Base-by-base conservation (phyloP, 2,888 invertebrate species). In the Loripinus fragilis region DNA sequence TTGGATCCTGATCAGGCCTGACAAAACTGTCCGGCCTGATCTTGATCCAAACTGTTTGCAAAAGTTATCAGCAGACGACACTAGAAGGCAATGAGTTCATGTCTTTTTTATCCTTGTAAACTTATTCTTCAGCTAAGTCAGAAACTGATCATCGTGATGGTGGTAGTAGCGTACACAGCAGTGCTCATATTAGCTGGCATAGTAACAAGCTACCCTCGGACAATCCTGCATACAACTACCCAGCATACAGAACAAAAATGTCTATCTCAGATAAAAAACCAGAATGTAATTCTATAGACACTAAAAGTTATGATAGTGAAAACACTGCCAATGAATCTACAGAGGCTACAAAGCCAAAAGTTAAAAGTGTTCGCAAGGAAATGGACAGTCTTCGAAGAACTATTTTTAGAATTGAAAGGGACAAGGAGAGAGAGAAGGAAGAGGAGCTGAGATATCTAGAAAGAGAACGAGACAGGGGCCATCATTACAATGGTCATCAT, bases 221-320 rank as follows among this genome's bases (percentile, higher is more conserved):
- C 38, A 71, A 74, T 25, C 12, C 65, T 23, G 73, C 71, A 33
- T 70, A 64, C 28, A 52, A 41, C 41, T 83, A 83, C 55, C 83
- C 83, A 30, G 80, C 83, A 15, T 60, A 60, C 60, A 60, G 60
- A 33, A 60, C 60, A 17, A 30, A 60, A 23, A 17, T 28, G 12
- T 78, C 78, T 10, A 83, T 81, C 41, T 74, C 78, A 0, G 83
- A 76, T 23, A 78, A 80, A 67, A 48, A 67, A 10, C 65, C 76
- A 3, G 70, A 71, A 17, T 83, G 83, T 65, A 70, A 81, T 17
- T 83, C 83, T 10, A 79, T 83, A 35, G 83, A 83, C 15, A 83
- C 78, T 0, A 71, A 68, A 66, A 83, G 83, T 67, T 70, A 74
- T 30, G 83, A 81, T 28, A 76, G 78, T 45, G 82, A 77, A 25